Conservation (phyloP, 2,113 vertebrate genomes). For the Hemibagrus wyckioides region DNA sequence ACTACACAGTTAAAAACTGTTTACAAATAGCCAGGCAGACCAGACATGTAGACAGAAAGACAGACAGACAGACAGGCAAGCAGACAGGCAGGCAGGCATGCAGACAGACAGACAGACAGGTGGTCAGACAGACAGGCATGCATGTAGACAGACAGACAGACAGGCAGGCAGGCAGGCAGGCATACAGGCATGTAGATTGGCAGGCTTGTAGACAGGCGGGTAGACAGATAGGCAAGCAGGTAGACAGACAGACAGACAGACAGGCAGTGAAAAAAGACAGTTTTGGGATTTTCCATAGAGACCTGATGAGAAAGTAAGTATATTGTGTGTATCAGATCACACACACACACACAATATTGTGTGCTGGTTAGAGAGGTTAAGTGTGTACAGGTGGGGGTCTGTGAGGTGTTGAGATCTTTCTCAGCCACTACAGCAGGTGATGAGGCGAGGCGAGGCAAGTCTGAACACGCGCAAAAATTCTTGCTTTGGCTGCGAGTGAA, state of each 20-base stretch:
- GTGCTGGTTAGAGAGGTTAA: neutral
- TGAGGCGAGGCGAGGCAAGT: neutral
- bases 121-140: neutral
- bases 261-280: neutral
- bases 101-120: neutral
- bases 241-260: neutral
- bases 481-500: neutral
- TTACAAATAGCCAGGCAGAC: too few relatives aligned
- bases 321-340: neutral
- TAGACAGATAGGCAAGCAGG: neutral
- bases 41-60: neutral
- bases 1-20: too few relatives aligned
- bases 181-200: too few relatives aligned
- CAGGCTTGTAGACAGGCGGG: neutral
- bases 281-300: neutral
- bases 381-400: neutral
- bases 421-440: neutral
- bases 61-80: neutral
- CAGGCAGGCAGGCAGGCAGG: too few relatives aligned
- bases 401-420: neutral
- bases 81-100: neutral
- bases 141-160: neutral
- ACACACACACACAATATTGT: neutral
- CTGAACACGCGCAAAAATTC: slow-evolving; percentile 4
- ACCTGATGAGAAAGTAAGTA: neutral